Base-by-base conservation (phyloP, 2,797 vertebrate species). In the Microctenopoma lineatum region DNA sequence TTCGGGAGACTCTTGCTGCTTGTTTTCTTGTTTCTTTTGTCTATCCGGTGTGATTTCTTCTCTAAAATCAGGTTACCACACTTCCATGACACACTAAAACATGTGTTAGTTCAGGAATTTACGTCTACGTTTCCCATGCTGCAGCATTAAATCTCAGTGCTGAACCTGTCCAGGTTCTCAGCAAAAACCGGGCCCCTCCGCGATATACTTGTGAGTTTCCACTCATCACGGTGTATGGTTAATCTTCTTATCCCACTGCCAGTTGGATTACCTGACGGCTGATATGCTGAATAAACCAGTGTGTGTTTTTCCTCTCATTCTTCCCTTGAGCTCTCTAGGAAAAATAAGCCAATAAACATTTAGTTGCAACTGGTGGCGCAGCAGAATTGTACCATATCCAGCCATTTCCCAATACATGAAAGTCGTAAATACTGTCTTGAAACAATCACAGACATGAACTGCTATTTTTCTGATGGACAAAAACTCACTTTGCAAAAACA, bases 241-340 rank as follows among this genome's bases (percentile, higher is more conserved):
- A 87, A 93, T 90, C 89, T 86, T 75, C 79, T 90, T 86, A 88
- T 87, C 88, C 78, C 84, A 69, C 60, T 46, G 67, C 67, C 61
- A 57, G 66, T 80, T 55, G 70, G 82, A 92, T 91, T 91, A 91
- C 83, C 83, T 88, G 73, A 76, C 72, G 79, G 73, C 77, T 81
- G 81, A 86, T 87, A 82, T 59, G 82, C 80, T 70, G 74, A 84
- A 89, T 79, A 80, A 87, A 80, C 67, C 69, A 63, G 58, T 6
- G 53, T 65, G 70, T 87, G 75, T 83, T 87, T 76, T 32, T 21
- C 57, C 44, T 44, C 50, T 71, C 62, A 59, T 73, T 21, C 58
- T 15, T 75, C 73, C 75, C 74, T 62, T 16, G 12, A 80, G 79
- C 71, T 55, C 58, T 67, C 80, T 83, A 63, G 73, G 66, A 65